A percentile compares a stretch with the other conserved stretches of the same genome.
These are phyloP conservation scores for Cepaea hortensis DNA, from an alignment of 2,888 invertebrate species.

Conservation along the genomic window DNA sequence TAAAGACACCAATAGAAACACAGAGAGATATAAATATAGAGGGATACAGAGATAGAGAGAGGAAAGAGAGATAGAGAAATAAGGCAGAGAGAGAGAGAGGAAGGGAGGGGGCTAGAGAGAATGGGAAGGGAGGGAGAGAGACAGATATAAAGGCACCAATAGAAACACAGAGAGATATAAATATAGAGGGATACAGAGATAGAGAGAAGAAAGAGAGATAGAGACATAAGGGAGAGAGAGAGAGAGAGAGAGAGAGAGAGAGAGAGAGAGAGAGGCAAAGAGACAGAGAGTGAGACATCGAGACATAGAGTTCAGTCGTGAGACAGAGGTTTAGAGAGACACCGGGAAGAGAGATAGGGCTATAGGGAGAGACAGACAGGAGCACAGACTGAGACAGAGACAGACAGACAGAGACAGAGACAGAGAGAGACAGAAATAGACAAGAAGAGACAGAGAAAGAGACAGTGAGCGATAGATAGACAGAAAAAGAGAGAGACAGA, in stretches of 20 bases:
- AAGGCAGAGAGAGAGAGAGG: neutral
- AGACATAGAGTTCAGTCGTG: neutral
- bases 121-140: neutral
- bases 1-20: neutral
- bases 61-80: neutral
- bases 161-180: neutral
- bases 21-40: neutral
- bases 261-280: neutral
- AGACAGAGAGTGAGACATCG: neutral
- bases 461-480: neutral
- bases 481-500: neutral
- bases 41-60: neutral
- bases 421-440: neutral
- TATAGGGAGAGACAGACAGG: too few relatives aligned
- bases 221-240: neutral
- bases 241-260: neutral
- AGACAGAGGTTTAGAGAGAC: neutral
- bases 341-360: neutral
- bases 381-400: neutral
- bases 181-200: neutral
- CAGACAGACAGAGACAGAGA: neutral
- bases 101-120: neutral
- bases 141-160: neutral
- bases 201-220: neutral
- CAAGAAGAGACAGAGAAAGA: neutral